Conservation (phyloP, 1,140 invertebrate species). For the Lepidurus arcticus region DNA sequence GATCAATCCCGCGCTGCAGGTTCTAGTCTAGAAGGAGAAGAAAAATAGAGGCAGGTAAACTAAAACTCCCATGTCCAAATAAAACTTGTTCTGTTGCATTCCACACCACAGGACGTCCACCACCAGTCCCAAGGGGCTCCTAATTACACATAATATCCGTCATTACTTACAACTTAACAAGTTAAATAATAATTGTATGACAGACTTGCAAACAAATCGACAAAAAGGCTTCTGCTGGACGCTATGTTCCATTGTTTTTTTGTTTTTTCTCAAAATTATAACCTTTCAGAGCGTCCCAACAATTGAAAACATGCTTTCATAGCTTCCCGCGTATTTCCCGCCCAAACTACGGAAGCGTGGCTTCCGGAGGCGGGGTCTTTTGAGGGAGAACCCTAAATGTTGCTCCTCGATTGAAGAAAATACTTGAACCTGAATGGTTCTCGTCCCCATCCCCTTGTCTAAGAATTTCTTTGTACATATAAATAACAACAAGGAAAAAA, state of each 20-base stretch:
- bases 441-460: not conserved
- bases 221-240: not conserved
- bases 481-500: not conserved
- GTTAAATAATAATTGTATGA: not conserved
- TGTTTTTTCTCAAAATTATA: too few species aligned
- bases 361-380: not conserved
- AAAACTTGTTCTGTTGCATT: slow-evolving; percentile 19
- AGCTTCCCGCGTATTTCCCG: not conserved
- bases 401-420: not conserved
- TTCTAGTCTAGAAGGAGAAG: not conserved
- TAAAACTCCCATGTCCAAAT: not conserved
- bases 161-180: slow-evolving; percentile 11
- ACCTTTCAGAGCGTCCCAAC: too few species aligned
- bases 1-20: not conserved
- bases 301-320: too few species aligned
- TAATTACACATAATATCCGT: slow-evolving; percentile 16
- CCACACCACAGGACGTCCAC: slow-evolving; percentile 16
- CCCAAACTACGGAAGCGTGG: not conserved
- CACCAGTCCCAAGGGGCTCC: not conserved
- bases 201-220: too few species aligned
- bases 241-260: not conserved
- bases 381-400: not conserved
- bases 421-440: not conserved
- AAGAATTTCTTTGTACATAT: not conserved
- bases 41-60: not conserved